A percentile compares a stretch with the other conserved stretches of the same genome.
phyloP scores from a whole-genome alignment of 2,113 vertebrate species.

The Leptobrachium ailaonicum region DNA sequence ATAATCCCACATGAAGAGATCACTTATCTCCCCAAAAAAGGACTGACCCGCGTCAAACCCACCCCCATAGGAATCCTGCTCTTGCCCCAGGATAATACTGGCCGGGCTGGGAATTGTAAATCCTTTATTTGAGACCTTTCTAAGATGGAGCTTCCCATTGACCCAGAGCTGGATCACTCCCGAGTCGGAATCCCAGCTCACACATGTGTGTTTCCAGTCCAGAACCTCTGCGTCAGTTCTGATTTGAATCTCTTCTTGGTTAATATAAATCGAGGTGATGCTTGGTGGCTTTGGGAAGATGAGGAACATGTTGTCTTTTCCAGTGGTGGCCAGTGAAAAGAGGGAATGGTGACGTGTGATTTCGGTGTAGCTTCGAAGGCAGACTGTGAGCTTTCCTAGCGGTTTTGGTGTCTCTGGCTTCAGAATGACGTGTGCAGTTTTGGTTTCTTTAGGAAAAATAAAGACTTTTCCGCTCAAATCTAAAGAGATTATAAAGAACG shows the following conservation, averaged over 20 bases:
- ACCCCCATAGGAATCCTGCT: background rate
- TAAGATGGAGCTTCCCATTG: too few relatives aligned
- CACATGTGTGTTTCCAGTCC: conserved; percentile 4
- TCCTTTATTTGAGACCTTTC: too few relatives aligned
- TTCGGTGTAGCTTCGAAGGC: conserved; percentile 33
- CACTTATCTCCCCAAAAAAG: too few relatives aligned
- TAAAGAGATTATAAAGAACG: too few relatives aligned
- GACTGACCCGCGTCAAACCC: too few relatives aligned
- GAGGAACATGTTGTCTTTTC: conserved; percentile 15
- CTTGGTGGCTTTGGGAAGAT: background rate
- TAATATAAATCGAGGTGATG: background rate
- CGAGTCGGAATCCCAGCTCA: conserved; percentile 19
- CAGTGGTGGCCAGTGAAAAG: conserved; percentile 28
- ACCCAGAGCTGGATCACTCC: too few relatives aligned
- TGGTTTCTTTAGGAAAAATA: too few relatives aligned
- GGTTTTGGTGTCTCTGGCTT: too few relatives aligned
- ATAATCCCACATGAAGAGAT: rapidly evolving
- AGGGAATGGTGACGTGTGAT: background rate
- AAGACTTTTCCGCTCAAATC: too few relatives aligned
- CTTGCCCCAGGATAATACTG: too few relatives aligned
- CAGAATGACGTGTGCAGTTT: too few relatives aligned
- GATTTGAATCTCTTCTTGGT: rapidly evolving
- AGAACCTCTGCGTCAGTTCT: rapidly evolving
- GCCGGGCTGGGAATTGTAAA: too few relatives aligned
- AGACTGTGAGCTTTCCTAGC: background rate